Percentiles rank a stretch among this genome's conserved stretches.
Evolutionary conservation across 2,888 invertebrate species (phyloP).

Genomic region (Plusia festucae): DNA sequence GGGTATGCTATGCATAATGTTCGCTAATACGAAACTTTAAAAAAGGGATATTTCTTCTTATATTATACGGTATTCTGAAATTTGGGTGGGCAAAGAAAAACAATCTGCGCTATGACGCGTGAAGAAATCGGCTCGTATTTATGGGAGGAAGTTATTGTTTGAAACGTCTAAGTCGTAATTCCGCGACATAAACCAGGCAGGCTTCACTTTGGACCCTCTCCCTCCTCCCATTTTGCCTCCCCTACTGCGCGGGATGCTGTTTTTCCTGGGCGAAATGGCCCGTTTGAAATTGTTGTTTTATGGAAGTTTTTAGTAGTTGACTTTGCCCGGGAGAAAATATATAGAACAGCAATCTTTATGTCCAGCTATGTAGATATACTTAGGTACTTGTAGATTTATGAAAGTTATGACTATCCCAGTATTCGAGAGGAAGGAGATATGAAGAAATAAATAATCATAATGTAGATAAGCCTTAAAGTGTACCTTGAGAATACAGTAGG

Average conservation of each 20-base stretch:
- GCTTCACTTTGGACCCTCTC: conserved; percentile 82
- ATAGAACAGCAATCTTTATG: conserved; percentile 82
- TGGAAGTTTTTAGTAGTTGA: conserved; percentile 89
- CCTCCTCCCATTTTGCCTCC: conserved; percentile 57
- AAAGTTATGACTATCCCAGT: conserved; percentile 30
- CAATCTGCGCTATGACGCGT: conserved; percentile 86
- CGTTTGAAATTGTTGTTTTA: conserved; percentile 89
- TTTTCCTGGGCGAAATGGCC: conserved; percentile 88
- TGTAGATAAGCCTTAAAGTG: neutral
- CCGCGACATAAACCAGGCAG: conserved; percentile 85
- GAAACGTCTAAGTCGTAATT: conserved; percentile 90
- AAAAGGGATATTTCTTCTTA: neutral
- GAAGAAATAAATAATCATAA: neutral
- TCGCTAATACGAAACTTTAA: neutral
- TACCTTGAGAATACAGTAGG: too few relatives aligned
- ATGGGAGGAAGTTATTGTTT: conserved; percentile 88
- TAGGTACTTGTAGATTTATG: conserved; percentile 48
- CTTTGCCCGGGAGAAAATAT: conserved; percentile 85
- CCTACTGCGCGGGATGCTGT: conserved; percentile 82
- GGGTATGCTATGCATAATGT: neutral
- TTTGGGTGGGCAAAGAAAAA: conserved; percentile 74
- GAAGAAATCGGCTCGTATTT: conserved; percentile 88
- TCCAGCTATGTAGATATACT: conserved; percentile 59
- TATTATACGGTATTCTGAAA: conserved; percentile 14
- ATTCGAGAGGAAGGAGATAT: neutral